phyloP scores from a whole-genome alignment of 1,140 invertebrate species.

The Zaprionus tsacasi region DNA sequence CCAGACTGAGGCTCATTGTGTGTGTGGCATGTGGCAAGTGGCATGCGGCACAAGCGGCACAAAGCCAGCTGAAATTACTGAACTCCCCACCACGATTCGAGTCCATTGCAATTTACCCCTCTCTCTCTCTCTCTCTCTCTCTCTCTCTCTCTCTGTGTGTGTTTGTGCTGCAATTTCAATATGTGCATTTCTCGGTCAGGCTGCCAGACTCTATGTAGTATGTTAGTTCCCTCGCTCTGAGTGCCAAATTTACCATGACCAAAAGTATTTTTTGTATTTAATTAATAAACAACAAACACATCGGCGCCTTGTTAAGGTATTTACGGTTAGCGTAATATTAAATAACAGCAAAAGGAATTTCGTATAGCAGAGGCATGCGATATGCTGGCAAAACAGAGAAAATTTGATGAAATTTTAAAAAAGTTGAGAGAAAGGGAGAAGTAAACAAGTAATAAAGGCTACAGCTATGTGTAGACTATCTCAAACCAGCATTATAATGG shows the following conservation, averaged over 20 bases:
- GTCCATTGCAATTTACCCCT: slow-evolving; percentile 9
- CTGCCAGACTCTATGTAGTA: neutral
- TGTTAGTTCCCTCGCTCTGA: neutral
- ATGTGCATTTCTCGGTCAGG: slow-evolving; percentile 33
- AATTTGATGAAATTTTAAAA: too few relatives aligned
- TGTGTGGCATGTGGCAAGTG: slow-evolving; percentile 13
- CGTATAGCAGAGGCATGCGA: neutral
- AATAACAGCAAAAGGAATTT: neutral
- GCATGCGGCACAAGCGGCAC: slow-evolving; percentile 9
- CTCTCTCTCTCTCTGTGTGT: neutral
- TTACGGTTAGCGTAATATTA: slow-evolving; percentile 10
- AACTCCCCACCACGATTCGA: neutral
- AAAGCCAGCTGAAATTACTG: neutral
- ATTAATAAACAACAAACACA: slow-evolving; percentile 31
- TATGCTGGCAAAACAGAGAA: neutral
- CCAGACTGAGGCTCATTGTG: slow-evolving; percentile 19
- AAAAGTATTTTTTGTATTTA: slow-evolving; percentile 37
- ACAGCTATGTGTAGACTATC: too few relatives aligned
- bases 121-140: neutral
- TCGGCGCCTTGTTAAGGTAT: neutral
- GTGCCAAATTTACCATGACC: neutral
- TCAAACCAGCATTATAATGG: too few relatives aligned
- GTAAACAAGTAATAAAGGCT: too few relatives aligned
- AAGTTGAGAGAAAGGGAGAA: too few relatives aligned
- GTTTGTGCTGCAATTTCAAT: slow-evolving; percentile 30